These are phyloP conservation scores for Celastrina argiolus DNA, from an alignment of 2,888 invertebrate genomes.

Conservation along the genomic window DNA sequence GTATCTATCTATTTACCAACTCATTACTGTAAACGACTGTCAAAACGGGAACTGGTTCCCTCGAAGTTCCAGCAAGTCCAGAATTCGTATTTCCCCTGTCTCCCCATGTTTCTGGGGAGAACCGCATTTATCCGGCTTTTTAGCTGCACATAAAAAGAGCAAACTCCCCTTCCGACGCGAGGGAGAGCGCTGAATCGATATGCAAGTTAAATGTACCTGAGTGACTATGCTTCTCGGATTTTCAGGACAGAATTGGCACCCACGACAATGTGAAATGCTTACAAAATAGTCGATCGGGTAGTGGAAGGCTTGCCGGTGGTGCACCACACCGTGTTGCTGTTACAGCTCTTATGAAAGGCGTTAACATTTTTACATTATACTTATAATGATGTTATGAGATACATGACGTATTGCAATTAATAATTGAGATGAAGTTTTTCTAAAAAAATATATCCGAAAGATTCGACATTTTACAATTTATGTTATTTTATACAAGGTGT, in stretches of 20 bases:
- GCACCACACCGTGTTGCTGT: no score
- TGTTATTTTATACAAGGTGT: no score
- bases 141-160: slow-evolving; percentile 54
- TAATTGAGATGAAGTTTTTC: no score
- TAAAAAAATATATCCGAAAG: no score
- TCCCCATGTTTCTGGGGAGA: slow-evolving; percentile 43
- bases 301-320: no score
- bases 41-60: not conserved
- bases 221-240: slow-evolving; percentile 37
- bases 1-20: not conserved
- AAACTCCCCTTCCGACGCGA: slow-evolving; percentile 39
- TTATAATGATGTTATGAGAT: no score
- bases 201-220: slow-evolving; percentile 60
- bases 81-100: slow-evolving; percentile 34
- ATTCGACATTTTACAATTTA: no score
- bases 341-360: no score
- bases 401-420: no score
- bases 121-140: slow-evolving; percentile 57
- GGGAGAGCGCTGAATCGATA: slow-evolving; percentile 65
- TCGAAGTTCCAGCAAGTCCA: slow-evolving; percentile 25
- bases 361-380: no score
- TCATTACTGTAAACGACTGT: not conserved
- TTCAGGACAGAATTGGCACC: slow-evolving; percentile 29
- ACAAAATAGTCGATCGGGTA: no score
- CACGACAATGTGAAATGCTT: not conserved